Evolutionary conservation across 2,888 invertebrate genomes (phyloP).

Genomic region (Busseola fusca): DNA sequence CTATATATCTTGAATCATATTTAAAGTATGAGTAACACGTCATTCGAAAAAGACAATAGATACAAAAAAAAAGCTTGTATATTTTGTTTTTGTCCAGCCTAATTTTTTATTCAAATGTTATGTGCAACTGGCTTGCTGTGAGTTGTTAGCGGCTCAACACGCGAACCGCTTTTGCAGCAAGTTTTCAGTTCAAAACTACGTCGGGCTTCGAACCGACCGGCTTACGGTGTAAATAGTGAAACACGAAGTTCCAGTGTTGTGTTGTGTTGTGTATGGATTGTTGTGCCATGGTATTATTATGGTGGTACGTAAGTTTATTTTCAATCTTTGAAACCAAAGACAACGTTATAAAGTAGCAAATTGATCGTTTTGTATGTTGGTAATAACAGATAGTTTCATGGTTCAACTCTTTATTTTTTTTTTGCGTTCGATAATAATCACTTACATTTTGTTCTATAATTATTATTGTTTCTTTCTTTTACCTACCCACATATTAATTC

Average conservation of each 20-base stretch:
- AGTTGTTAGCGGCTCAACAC: conserved; percentile 78
- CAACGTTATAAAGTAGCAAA: not conserved
- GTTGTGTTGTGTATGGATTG: conserved; percentile 61
- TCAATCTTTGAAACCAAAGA: not conserved
- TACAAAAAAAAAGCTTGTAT: not conserved
- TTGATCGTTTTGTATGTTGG: not conserved
- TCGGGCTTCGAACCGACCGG: conserved; percentile 77
- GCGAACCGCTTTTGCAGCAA: conserved; percentile 82
- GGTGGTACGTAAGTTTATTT: conserved; percentile 60
- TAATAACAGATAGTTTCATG: conserved; percentile 2
- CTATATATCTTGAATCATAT: conserved; percentile 26
- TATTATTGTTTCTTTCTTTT: not conserved
- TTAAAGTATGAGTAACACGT: not conserved
- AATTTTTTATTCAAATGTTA: conserved; percentile 73
- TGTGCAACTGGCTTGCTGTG: conserved; percentile 75
- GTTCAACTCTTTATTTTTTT: not conserved
- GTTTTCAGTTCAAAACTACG: conserved; percentile 84
- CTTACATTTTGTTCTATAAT: not conserved
- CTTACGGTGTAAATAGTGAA: conserved; percentile 60
- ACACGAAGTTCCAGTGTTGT: conserved; percentile 62
- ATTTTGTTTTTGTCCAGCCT: not conserved
- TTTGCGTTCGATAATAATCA: not conserved
- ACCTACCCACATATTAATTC: not conserved
- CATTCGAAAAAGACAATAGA: not conserved
- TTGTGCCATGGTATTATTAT: conserved; percentile 56